These are phyloP conservation scores for Tylochromis polylepis DNA, from an alignment of 2,113 vertebrate genomes.

Conservation along the genomic window DNA sequence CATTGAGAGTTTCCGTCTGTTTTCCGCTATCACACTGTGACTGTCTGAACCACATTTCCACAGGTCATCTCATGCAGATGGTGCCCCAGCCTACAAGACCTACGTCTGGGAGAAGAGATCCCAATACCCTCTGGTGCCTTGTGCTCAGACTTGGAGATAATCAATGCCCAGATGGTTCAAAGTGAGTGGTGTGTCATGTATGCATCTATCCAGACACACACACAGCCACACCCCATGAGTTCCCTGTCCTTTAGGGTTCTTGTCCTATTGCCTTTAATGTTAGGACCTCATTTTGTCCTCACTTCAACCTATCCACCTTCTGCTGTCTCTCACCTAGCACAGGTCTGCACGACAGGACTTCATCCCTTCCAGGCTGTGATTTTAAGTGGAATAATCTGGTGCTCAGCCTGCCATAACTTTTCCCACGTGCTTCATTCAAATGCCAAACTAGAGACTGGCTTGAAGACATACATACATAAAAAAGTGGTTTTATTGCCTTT, in stretches of 20 bases:
- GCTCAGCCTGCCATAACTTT: conserved; percentile 8
- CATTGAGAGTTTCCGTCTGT: conserved; percentile 37
- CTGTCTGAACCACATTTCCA: conserved; percentile 48
- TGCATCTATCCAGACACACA: not conserved
- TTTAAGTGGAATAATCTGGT: not conserved
- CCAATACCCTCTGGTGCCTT: conserved; percentile 1
- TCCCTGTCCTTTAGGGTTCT: conserved; percentile 24
- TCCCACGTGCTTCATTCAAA: not conserved
- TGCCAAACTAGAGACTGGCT: not conserved
- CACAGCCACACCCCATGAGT: conserved; percentile 6
- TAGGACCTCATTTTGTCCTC: conserved; percentile 48
- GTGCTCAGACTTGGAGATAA: conserved; percentile 30
- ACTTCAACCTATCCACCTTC: conserved; percentile 55
- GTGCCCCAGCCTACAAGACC: conserved; percentile 41
- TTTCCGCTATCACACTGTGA: conserved; percentile 57
- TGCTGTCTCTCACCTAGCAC: conserved; percentile 25
- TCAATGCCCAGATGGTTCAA: conserved; percentile 59
- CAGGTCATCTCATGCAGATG: conserved; percentile 68
- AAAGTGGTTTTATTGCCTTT: not conserved
- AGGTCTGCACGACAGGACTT: not conserved
- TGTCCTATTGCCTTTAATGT: conserved; percentile 13
- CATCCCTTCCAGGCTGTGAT: not conserved
- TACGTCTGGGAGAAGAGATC: conserved; percentile 25
- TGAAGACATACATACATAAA: not conserved
- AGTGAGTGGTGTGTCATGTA: conserved; percentile 18